These are phyloP conservation scores for Choreutis nemorana DNA, from an alignment of 2,888 invertebrate genomes.

Conservation along the genomic window DNA sequence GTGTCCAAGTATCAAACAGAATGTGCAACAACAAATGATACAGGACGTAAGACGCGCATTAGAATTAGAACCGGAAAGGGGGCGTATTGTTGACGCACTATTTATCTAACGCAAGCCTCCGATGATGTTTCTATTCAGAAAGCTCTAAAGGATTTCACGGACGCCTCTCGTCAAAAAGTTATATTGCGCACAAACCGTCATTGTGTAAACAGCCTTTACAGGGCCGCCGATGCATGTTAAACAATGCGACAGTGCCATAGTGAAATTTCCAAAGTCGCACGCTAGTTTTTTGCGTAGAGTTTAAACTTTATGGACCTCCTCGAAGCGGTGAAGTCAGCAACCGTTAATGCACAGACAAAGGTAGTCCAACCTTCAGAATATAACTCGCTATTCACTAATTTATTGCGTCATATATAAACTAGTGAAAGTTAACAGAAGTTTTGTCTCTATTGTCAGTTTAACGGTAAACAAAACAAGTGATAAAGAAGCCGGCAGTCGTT, in stretches of 20 bases:
- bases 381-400: slow-evolving; percentile 32
- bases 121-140: slow-evolving; percentile 50
- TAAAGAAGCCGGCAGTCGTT: slow-evolving; percentile 25
- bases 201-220: slow-evolving; percentile 34
- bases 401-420: slow-evolving; percentile 56
- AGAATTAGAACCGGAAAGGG: slow-evolving; percentile 25
- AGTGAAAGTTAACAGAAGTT: slow-evolving; percentile 50
- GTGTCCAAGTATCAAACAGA: too few relatives aligned
- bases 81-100: slow-evolving; percentile 53
- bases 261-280: slow-evolving; percentile 38
- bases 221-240: slow-evolving; percentile 23
- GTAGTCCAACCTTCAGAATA: slow-evolving; percentile 3
- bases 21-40: too few relatives aligned
- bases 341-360: slow-evolving; percentile 57
- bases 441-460: slow-evolving; percentile 38
- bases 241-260: slow-evolving; percentile 31
- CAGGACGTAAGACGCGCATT: slow-evolving; percentile 20
- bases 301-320: slow-evolving; percentile 33
- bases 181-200: slow-evolving; percentile 29
- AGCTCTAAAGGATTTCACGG: slow-evolving; percentile 49
- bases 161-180: slow-evolving; percentile 35
- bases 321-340: slow-evolving; percentile 32
- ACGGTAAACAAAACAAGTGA: slow-evolving; percentile 45
- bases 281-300: slow-evolving; percentile 34
- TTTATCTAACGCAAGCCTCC: slow-evolving; percentile 46